Conservation (phyloP, 2,888 invertebrate genomes). For the Mechanitis mazaeus region DNA sequence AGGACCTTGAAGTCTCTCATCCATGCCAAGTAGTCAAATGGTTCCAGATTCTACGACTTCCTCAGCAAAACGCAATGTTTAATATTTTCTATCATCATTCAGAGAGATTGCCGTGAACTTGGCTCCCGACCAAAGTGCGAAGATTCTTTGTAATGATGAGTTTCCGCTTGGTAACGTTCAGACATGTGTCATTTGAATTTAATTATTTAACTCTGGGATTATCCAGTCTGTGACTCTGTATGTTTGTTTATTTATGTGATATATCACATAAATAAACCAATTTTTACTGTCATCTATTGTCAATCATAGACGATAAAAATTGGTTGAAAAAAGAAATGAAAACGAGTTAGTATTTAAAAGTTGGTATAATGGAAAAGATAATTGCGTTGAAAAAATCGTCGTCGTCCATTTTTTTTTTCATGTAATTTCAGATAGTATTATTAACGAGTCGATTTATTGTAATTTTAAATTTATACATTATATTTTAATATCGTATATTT, state of each 20-base stretch:
- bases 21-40: slow-evolving; percentile 14
- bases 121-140: slow-evolving; percentile 50
- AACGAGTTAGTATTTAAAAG: neutral
- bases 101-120: slow-evolving; percentile 47
- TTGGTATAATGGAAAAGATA: slow-evolving; percentile 25
- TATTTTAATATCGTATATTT: too few species aligned
- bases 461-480: too few species aligned
- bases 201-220: slow-evolving; percentile 1
- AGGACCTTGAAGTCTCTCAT: slow-evolving; percentile 13
- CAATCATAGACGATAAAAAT: too few species aligned
- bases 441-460: slow-evolving; percentile 13
- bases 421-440: slow-evolving; percentile 25
- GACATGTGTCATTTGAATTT: slow-evolving; percentile 1
- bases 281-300: too few species aligned
- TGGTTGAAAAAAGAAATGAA: neutral
- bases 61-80: slow-evolving; percentile 22
- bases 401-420: slow-evolving; percentile 25
- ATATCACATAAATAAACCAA: too few species aligned
- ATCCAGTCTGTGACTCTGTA: neutral
- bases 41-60: slow-evolving; percentile 17
- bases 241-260: too few species aligned
- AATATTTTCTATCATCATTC: slow-evolving; percentile 31
- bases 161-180: slow-evolving; percentile 49
- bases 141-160: slow-evolving; percentile 60
- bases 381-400: slow-evolving; percentile 26